These are phyloP conservation scores for Strigops habroptila DNA, from an alignment of 2,113 vertebrate species.

Conservation along the genomic window DNA sequence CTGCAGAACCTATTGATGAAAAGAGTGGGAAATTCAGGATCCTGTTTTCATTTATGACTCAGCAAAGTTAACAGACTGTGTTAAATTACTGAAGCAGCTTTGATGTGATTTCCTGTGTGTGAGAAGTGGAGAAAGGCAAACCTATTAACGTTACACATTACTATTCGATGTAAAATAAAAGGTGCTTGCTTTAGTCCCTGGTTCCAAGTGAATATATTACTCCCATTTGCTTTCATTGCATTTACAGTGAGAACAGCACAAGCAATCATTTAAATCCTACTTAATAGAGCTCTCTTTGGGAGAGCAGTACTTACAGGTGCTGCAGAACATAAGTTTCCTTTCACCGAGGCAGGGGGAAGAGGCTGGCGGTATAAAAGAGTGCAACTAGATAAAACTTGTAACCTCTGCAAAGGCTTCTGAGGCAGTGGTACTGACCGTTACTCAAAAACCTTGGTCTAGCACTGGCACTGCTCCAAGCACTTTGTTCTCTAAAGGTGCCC, in stretches of 20 bases:
- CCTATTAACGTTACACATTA: not conserved
- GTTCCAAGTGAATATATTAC: not conserved
- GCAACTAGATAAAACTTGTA: not conserved
- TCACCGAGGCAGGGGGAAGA: not conserved
- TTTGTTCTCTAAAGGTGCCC: not conserved
- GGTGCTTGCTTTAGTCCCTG: not conserved
- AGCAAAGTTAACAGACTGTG: constrained; percentile 35
- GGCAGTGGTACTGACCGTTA: not conserved
- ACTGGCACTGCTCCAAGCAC: not conserved
- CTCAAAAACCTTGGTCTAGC: not conserved
- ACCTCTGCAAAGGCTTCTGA: not conserved
- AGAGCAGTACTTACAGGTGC: not conserved
- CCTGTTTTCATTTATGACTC: constrained; percentile 15
- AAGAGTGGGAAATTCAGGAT: not conserved
- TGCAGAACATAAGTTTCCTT: not conserved
- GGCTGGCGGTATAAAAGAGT: not conserved
- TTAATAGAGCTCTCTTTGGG: not conserved
- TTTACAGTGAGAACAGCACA: not conserved
- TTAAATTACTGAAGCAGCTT: constrained; percentile 38
- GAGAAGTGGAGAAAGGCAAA: not conserved
- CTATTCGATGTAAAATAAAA: constrained; percentile 7
- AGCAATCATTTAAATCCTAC: not conserved
- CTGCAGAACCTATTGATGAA: not conserved
- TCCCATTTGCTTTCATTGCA: not conserved
- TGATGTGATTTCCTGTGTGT: constrained; percentile 40